Conservation (phyloP, 2,113 vertebrate genomes). For the Amphiprion ocellaris region DNA sequence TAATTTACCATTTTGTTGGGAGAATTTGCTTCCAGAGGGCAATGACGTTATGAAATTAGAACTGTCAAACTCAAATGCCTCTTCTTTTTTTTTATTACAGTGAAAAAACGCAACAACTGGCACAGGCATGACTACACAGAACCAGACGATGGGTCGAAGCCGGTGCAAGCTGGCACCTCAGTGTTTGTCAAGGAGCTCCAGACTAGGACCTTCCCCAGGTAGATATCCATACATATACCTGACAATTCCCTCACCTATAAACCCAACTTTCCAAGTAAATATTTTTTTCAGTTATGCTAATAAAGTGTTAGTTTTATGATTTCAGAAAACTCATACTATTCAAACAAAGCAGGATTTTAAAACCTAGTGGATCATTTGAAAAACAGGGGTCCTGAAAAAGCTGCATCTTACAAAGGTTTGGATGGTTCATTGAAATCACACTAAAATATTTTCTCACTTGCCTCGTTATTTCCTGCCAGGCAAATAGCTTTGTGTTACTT, state of each 20-base stretch:
- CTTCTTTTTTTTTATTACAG: conserved; percentile 73
- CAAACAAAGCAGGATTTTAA: no score
- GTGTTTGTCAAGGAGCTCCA: conserved; percentile 92
- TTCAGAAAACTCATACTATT: no score
- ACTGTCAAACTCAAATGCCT: not conserved
- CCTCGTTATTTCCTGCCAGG: no score
- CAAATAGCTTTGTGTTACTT: no score
- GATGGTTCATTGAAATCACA: no score
- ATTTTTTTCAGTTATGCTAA: not conserved
- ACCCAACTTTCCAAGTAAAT: not conserved
- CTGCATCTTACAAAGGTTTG: no score
- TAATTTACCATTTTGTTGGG: conserved; percentile 35
- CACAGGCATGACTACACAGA: conserved; percentile 98
- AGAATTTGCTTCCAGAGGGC: conserved; percentile 3
- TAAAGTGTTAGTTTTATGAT: not conserved
- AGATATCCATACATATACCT: conserved; percentile 12
- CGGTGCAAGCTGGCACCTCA: conserved; percentile 95
- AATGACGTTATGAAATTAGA: not conserved
- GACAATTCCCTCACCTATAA: not conserved
- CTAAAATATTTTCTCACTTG: no score
- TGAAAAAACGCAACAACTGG: conserved; percentile 97
- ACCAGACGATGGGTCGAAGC: conserved; percentile 89
- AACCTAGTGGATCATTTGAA: no score
- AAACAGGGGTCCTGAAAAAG: no score
- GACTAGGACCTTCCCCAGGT: conserved; percentile 92